Conservation (phyloP, 2,888 invertebrate genomes). For the Opisthograptis luteolata region DNA sequence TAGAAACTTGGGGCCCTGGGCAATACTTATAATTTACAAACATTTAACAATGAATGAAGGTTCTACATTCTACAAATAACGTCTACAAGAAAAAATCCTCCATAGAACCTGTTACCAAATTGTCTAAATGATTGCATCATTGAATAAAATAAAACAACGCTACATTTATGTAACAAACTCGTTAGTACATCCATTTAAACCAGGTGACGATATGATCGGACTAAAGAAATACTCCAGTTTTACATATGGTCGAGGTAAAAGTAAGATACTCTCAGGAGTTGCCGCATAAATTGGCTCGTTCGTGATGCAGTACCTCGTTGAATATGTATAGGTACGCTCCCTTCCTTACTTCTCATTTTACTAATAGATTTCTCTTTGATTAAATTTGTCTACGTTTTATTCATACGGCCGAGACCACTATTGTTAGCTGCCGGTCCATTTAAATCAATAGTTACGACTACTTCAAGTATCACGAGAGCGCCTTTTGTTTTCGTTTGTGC, state of each 20-base stretch:
- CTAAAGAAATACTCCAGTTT: constrained; percentile 78
- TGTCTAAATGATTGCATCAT: constrained; percentile 1
- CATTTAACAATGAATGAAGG: background rate
- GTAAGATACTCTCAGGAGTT: constrained; percentile 78
- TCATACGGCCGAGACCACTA: constrained; percentile 75
- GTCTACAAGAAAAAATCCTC: too few relatives aligned
- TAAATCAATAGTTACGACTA: constrained; percentile 68
- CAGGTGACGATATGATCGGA: constrained; percentile 73
- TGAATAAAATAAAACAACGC: constrained; percentile 10
- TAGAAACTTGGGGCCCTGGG: too few relatives aligned
- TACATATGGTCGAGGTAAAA: constrained; percentile 79
- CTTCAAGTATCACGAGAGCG: constrained; percentile 31
- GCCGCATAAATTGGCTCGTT: constrained; percentile 81
- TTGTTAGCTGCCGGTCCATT: constrained; percentile 70
- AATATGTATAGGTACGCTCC: constrained; percentile 84
- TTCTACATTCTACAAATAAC: too few relatives aligned
- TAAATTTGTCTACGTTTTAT: constrained; percentile 82
- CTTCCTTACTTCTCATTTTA: constrained; percentile 85
- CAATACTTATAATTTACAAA: too few relatives aligned
- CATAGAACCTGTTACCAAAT: background rate
- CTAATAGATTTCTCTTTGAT: constrained; percentile 85
- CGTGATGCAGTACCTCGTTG: constrained; percentile 84
- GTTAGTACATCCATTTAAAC: constrained; percentile 48
- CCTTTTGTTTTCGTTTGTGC: constrained; percentile 18
- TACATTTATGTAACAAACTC: constrained; percentile 15